Conservation (phyloP, 2,888 invertebrate genomes). For the Norana najaformis region DNA sequence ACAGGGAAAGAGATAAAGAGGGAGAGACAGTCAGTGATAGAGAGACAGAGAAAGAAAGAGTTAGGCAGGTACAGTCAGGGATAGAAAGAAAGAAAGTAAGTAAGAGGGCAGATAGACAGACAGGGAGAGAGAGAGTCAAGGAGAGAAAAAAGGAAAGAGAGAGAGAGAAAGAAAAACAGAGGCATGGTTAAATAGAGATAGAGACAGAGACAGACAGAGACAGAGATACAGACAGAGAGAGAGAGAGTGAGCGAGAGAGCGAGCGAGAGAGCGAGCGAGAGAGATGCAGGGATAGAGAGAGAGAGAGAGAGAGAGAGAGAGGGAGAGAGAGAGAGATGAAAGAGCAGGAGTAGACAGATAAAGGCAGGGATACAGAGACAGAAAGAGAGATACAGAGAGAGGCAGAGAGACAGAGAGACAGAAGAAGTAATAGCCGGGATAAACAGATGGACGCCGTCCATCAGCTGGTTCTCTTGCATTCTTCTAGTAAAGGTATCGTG, state of each 20-base stretch:
- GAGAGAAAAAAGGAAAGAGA: not conserved
- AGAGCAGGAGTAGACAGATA: not conserved
- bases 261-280: not conserved
- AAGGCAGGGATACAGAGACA: not conserved
- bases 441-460: not conserved
- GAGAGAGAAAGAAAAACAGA: not conserved
- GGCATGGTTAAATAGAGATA: not conserved
- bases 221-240: not conserved
- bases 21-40: not conserved
- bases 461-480: not conserved
- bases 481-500: not conserved
- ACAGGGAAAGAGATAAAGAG: not conserved
- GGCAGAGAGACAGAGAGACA: not conserved
- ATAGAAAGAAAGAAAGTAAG: not conserved
- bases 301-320: not conserved
- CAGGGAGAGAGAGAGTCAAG: not conserved
- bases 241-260: not conserved
- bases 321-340: not conserved
- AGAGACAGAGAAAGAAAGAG: not conserved
- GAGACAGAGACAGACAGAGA: not conserved
- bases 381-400: not conserved
- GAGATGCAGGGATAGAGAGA: not conserved
- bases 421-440: not conserved
- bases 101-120: not conserved
- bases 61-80: not conserved